phyloP scores from a whole-genome alignment of 2,888 invertebrate genomes.

The Amblyjoppa fuscipennis region DNA sequence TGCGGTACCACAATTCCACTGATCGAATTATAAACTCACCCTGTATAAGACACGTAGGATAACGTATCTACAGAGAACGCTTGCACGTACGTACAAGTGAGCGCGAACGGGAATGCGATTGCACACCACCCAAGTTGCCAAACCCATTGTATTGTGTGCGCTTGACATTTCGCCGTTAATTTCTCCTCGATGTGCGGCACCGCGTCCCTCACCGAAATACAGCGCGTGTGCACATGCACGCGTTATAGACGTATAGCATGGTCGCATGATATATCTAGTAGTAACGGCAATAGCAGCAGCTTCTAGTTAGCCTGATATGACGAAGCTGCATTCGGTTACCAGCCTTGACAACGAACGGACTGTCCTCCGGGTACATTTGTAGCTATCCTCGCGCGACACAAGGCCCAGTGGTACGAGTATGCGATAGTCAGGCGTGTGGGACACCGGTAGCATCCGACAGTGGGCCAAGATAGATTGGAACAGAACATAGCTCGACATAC shows the following conservation, averaged over 20 bases:
- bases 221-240: not conserved
- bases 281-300: conserved; percentile 34
- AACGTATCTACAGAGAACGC: not conserved
- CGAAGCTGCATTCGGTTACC: conserved; percentile 28
- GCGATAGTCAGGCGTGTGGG: conserved; percentile 14
- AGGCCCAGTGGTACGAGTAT: conserved; percentile 18
- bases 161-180: conserved; percentile 58
- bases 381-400: conserved; percentile 44
- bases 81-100: not conserved
- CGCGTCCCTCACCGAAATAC: not conserved
- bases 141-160: conserved; percentile 36
- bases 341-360: conserved; percentile 47
- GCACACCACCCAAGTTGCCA: conserved; percentile 25
- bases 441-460: conserved; percentile 43
- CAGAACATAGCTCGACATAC: not conserved
- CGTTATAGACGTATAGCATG: not conserved
- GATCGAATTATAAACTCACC: conserved; percentile 1
- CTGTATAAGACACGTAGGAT: conserved; percentile 17
- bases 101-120: conserved; percentile 32
- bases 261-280: not conserved
- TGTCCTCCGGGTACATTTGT: conserved; percentile 29
- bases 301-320: conserved; percentile 54
- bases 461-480: conserved; percentile 20
- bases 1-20: not conserved
- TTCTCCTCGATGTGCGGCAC: conserved; percentile 50